Evolutionary conservation across 1,140 invertebrate genomes (phyloP).

Genomic region (Calephelis nemesis): DNA sequence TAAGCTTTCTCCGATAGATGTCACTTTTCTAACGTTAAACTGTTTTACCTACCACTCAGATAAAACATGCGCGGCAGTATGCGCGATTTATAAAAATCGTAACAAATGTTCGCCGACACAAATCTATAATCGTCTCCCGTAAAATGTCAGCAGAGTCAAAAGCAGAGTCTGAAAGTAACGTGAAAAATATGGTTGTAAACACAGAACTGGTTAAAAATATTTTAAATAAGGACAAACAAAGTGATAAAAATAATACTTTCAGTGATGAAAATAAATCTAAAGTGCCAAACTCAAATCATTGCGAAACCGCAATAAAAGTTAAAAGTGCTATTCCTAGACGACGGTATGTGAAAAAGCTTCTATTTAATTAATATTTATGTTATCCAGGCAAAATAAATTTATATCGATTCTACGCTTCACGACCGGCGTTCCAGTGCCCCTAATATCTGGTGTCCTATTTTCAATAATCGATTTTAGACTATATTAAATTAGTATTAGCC

Average conservation of each 20-base stretch:
- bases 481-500: conserved; percentile 15
- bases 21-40: conserved; percentile 29
- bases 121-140: conserved; percentile 71
- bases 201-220: conserved; percentile 34
- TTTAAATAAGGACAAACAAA: conserved; percentile 35
- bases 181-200: conserved; percentile 49
- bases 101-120: conserved; percentile 65
- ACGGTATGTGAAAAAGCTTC: conserved; percentile 42
- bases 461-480: neutral
- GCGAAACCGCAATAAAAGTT: conserved; percentile 64
- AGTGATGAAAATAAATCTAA: conserved; percentile 57
- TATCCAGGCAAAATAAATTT: neutral
- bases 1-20: conserved; percentile 39
- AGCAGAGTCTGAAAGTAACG: conserved; percentile 45
- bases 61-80: conserved; percentile 66
- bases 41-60: conserved; percentile 49
- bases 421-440: neutral
- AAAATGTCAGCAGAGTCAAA: conserved; percentile 60
- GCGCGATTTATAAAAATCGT: conserved; percentile 75
- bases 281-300: conserved; percentile 36
- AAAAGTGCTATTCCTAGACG: conserved; percentile 70
- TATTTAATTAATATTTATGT: conserved; percentile 8
- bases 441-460: neutral
- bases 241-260: conserved; percentile 47
- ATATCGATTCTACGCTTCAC: neutral